phyloP scores from a whole-genome alignment of 2,888 invertebrate genomes.

The Esperia sulphurella region DNA sequence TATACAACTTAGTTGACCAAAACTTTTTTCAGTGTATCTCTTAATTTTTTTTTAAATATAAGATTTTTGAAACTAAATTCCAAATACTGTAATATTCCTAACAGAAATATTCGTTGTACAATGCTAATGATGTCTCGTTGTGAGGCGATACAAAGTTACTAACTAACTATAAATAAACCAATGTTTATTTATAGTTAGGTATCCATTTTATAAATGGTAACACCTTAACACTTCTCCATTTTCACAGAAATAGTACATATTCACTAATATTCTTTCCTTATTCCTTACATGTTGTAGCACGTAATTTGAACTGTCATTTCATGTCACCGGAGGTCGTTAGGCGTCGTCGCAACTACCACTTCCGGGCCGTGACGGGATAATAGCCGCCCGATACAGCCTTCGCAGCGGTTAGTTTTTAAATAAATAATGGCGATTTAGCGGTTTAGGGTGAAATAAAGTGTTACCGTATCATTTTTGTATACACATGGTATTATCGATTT shows the following conservation, averaged over 20 bases:
- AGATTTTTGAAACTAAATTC: too few species aligned
- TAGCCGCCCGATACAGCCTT: slow-evolving; percentile 19
- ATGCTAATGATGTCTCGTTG: too few species aligned
- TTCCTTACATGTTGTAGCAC: slow-evolving; percentile 3
- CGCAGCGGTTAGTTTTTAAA: slow-evolving; percentile 16
- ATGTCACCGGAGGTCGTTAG: slow-evolving; percentile 53
- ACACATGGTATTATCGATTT: background rate
- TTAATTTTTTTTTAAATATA: too few species aligned
- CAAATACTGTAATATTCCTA: too few species aligned
- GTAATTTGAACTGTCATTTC: slow-evolving; percentile 39
- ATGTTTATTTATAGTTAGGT: too few species aligned
- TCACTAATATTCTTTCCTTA: background rate
- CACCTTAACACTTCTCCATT: background rate
- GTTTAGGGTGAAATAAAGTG: background rate
- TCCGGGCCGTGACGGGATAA: slow-evolving; percentile 43
- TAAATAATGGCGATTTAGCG: slow-evolving; percentile 19
- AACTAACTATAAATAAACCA: too few species aligned
- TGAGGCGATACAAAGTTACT: too few species aligned
- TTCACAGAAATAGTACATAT: background rate
- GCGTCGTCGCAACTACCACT: slow-evolving; percentile 38
- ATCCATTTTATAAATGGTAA: too few species aligned
- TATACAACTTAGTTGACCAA: too few species aligned
- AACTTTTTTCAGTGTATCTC: too few species aligned
- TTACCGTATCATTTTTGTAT: background rate
- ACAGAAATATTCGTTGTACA: too few species aligned